Base-by-base conservation (phyloP, 2,888 invertebrate genomes). In the Lacanobia wlatinum region DNA sequence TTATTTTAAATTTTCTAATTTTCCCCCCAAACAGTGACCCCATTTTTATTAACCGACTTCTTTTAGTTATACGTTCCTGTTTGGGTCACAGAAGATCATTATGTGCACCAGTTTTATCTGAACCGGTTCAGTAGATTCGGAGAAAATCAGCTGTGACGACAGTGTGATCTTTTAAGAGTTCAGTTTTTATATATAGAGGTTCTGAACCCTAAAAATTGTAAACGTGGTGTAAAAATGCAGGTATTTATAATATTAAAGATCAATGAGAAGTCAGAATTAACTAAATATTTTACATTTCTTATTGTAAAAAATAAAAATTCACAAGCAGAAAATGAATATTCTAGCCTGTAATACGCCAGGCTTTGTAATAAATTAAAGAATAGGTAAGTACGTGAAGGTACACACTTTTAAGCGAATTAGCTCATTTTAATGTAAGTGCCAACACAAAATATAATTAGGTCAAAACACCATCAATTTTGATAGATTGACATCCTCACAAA, bases 321-420 rank as follows among this genome's bases (percentile, higher is more conserved):
- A 10, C 16, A 2, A 18, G 23, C 23, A 12, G 4, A 16, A 67
- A 16, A 28, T 50, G 2, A 23, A 67, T 67, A 63, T 48, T 67
- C 14, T 14, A 63, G 14, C 6, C 34, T 5, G 1, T 53, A 18
- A 21, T 21, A 21, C 38, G 8, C 23, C 23, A 23, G 34, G 18
- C 1, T 16, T 48, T 23, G 10, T 70, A n/a, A 23, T 46, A 4
- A 70, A 6, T 52, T 40, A 28, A 53, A 21, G 28, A 4, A 4
- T 9, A 52, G 0, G 16, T 58, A 58, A 12, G n/a, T 28, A 58
- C 12, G 21, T 21, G 14, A 8, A 10, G 14, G 21, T 12, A 50
- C 28, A 40, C 50, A 59, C 50, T 34, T 58, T 72, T 43, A 72
- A 70, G 16, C 18, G 21, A 58, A 70, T 71, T 50, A 50, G 14